These are phyloP conservation scores for Apistogramma diplotaenia DNA, from an alignment of 2,113 vertebrate genomes.

Conservation along the genomic window DNA sequence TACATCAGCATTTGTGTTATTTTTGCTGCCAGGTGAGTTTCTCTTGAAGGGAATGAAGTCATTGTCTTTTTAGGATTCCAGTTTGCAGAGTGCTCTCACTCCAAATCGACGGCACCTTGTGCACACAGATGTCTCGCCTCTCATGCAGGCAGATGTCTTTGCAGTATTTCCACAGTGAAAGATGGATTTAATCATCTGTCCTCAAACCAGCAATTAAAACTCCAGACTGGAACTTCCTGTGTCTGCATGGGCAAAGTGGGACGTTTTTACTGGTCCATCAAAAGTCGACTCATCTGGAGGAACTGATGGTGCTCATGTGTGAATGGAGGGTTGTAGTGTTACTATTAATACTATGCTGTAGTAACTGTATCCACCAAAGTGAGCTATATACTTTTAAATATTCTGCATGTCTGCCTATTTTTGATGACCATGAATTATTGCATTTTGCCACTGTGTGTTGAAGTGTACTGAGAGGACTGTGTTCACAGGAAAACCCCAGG, in stretches of 20 bases:
- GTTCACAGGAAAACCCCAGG: neutral
- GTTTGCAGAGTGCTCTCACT: neutral
- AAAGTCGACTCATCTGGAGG: slow-evolving; percentile 31
- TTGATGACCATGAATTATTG: rapidly evolving
- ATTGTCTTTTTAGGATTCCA: neutral
- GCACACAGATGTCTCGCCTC: slow-evolving; percentile 1
- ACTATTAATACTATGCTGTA: neutral
- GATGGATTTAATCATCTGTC: slow-evolving; percentile 57
- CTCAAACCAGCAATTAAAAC: slow-evolving; percentile 30
- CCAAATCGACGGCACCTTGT: neutral
- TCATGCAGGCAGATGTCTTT: slow-evolving; percentile 12
- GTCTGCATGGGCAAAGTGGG: slow-evolving; percentile 40
- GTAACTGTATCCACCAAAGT: neutral
- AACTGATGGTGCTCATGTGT: slow-evolving; percentile 44
- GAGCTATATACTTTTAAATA: neutral
- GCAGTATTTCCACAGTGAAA: slow-evolving; percentile 33
- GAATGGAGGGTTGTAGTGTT: neutral
- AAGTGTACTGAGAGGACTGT: neutral
- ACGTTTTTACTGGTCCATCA: slow-evolving; percentile 50
- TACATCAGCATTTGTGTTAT: neutral
- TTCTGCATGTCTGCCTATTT: rapidly evolving
- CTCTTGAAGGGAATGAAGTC: neutral
- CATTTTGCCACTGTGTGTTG: neutral
- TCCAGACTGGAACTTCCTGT: slow-evolving; percentile 58
- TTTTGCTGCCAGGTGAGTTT: neutral